phyloP scores from a whole-genome alignment of 2,113 vertebrate species.

The Xiphophorus maculatus region DNA sequence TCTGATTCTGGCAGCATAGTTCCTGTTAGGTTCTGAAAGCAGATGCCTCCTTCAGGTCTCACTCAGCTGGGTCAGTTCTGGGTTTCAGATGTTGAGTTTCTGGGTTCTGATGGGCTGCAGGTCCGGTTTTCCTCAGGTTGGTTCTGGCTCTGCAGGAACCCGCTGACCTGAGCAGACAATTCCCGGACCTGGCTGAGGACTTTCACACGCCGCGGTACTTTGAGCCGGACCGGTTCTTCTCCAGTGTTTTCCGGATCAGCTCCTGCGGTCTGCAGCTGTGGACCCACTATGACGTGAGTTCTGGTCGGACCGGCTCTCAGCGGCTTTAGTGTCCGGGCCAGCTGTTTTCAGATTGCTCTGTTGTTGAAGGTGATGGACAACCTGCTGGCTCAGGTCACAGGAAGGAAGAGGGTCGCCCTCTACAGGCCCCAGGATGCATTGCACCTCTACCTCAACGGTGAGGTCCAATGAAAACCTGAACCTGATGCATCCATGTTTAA shows the following conservation, averaged over 20 bases:
- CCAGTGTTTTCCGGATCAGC: constrained; percentile 96
- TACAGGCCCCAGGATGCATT: constrained; percentile 91
- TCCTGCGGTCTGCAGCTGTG: constrained; percentile 93
- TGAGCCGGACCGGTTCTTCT: constrained; percentile 90
- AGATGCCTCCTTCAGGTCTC: too few species aligned
- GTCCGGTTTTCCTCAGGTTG: neutral
- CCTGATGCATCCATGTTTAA: too few species aligned
- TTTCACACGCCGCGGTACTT: constrained; percentile 90
- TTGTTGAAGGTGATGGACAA: constrained; percentile 94
- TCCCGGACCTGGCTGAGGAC: constrained; percentile 88
- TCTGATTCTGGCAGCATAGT: too few species aligned
- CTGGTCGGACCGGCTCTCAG: neutral
- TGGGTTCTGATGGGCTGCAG: too few species aligned
- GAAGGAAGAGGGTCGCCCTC: constrained; percentile 88
- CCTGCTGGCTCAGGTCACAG: constrained; percentile 93
- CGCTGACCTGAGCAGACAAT: constrained; percentile 92
- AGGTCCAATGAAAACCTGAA: neutral
- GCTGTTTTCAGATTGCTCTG: too few species aligned
- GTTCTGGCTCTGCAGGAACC: constrained; percentile 83
- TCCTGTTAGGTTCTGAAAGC: too few species aligned
- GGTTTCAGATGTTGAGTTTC: too few species aligned
- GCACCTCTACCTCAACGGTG: constrained; percentile 92
- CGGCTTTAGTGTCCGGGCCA: too few species aligned
- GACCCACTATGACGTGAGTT: constrained; percentile 95
- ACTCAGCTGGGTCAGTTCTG: too few species aligned